These are phyloP conservation scores for Andrena bicolor DNA, from an alignment of 2,888 invertebrate genomes.

Conservation along the genomic window DNA sequence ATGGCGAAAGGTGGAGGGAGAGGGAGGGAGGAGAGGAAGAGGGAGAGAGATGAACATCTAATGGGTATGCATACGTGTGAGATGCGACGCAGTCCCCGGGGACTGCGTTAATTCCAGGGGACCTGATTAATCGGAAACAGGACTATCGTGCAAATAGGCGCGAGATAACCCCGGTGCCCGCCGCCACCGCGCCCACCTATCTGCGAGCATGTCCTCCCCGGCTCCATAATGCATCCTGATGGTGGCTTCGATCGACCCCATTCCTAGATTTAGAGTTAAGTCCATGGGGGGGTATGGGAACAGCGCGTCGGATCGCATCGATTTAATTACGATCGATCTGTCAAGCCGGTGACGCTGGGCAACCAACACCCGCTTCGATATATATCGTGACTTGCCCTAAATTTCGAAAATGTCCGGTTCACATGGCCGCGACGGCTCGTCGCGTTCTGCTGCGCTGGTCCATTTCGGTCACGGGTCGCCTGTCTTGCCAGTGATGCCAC, in stretches of 20 bases:
- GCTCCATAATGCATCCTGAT: conserved; percentile 77
- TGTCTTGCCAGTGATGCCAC: conserved; percentile 14
- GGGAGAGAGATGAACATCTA: conserved; percentile 33
- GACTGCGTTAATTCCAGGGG: conserved; percentile 82
- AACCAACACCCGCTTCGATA: conserved; percentile 53
- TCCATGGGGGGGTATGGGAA: conserved; percentile 63
- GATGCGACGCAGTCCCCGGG: conserved; percentile 67
- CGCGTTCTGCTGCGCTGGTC: conserved; percentile 32
- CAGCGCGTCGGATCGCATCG: conserved; percentile 68
- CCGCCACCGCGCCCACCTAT: conserved; percentile 70
- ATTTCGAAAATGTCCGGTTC: conserved; percentile 69
- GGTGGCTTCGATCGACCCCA: conserved; percentile 80
- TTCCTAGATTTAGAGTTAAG: conserved; percentile 77
- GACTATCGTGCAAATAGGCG: conserved; percentile 82
- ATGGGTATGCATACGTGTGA: conserved; percentile 60
- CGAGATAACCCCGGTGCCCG: conserved; percentile 79
- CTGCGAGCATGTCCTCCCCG: conserved; percentile 73
- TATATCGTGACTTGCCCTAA: conserved; percentile 70
- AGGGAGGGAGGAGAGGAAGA: conserved; percentile 16
- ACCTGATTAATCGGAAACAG: conserved; percentile 84
- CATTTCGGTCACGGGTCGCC: conserved; percentile 12
- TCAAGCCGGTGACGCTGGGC: conserved; percentile 62
- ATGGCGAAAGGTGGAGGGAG: background rate
- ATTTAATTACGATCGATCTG: conserved; percentile 80
- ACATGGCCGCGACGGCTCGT: conserved; percentile 30